Evolutionary conservation across 2,797 vertebrate genomes (phyloP), one percentile per base, ranked within the genome.

Genomic region (Pipistrellus nathusii): DNA sequence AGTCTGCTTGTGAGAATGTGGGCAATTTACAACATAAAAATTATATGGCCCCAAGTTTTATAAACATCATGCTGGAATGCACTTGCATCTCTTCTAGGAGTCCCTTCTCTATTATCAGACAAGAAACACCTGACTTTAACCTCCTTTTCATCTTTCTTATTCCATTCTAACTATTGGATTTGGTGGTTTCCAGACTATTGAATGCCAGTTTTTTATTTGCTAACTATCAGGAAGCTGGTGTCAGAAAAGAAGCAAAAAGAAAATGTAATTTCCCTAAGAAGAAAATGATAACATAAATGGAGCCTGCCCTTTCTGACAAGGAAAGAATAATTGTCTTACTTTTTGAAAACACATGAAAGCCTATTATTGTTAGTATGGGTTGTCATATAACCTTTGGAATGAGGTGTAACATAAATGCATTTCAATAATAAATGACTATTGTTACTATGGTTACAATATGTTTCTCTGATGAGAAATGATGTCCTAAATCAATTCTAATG

Each of bases 301-400:
- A 90, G 14, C 25, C 71, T 95, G 30, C 35, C 7, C 27, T 95
- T 93, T 94, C 23, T 69, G 81, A 92, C 78, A 95, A 88, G 68
- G 76, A 92, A 90, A 94, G 32, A 94, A 84, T 93, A 91, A 55
- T 66, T 88, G 69, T 92, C 41, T 86, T 62, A 48, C 32, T 83
- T 91, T 94, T 85, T 91, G 71, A 53, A 96, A 93, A 85, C n/a
- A 92, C 7, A 55, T 55, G 53, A 94, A 95, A 95, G 27, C 38
- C n/a, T 93, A 66, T 91, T 86, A 72, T 62, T 75, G 30, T 44
- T 91, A 82, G 53, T 59, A 20, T 25, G 23, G 12, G 44, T 85
- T 83, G 48, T 95, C 76, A 85, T 64, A 85, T 68, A 94, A 89
- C 32, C 72, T 95, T 93, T 88, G 51, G 55, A 95, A 89, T 88